Base-by-base conservation (phyloP, 2,888 invertebrate species). In the Agriopis marginaria region DNA sequence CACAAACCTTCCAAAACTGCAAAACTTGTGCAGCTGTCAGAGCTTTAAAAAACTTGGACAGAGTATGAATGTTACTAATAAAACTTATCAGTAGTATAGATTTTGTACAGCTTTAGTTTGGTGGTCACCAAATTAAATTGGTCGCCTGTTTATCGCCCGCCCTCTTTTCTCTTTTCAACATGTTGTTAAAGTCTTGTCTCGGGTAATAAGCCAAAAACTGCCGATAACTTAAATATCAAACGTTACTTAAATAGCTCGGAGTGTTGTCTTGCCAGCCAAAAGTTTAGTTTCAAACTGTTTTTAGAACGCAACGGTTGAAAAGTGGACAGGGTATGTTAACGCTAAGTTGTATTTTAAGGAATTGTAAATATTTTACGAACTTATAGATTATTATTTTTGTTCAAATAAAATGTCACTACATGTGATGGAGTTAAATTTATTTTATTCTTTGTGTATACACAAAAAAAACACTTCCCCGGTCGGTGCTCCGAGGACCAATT, bases 301-400 rank as follows among this genome's bases (percentile, higher is more conserved):
- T 79, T 80, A 59, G 77, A 85, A 85, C 81, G 86, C 93, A 93
- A 93, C 93, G 87, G 92, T 93, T 93, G 93, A 93, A 94, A 93
- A 93, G 93, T 83, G 92, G 92, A 91, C 92, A 93, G 93, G 93
- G 92, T 93, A 92, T 89, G 87, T 92, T 88, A 85, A 89, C 85
- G 86, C 85, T 92, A 92, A 93, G 90, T 86, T 89, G 80, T 90
- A 88, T 83, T 81, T 75, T 92, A 92, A 91, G 90, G 80, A 85
- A 90, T 89, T 94, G 93, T 93, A 93, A 89, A 93, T 94, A 93
- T 89, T 91, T 91, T 91, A 89, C 88, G 86, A 85, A 87, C 81
- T 82, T 82, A 89, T 89, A 92, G 88, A 92, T 85, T 92, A 92
- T 93, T 92, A 93, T 93, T 92, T 93, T 92, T 93, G 93, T 94